These are phyloP conservation scores for Apogon talboti DNA, from an alignment of 2,797 vertebrate species.

Conservation along the genomic window DNA sequence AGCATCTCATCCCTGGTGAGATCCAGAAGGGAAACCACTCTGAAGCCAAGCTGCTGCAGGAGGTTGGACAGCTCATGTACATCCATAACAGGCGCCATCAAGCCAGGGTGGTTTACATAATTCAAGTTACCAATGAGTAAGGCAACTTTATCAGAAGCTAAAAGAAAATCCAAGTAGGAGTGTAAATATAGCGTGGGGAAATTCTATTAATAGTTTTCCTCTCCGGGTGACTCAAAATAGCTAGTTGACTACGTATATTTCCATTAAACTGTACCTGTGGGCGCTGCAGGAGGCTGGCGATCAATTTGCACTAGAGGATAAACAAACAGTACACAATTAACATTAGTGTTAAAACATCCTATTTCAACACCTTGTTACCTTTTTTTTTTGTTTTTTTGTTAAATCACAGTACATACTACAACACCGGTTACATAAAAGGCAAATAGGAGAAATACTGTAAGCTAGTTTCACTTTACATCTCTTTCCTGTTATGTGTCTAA, in stretches of 20 bases:
- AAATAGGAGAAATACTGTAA: conserved; percentile 47
- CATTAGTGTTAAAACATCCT: background rate
- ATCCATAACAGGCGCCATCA: conserved; percentile 89
- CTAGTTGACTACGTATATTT: conserved; percentile 7
- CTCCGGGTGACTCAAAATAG: conserved; percentile 5
- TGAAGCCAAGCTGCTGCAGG: conserved; percentile 87
- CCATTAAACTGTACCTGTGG: conserved; percentile 72
- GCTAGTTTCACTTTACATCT: conserved; percentile 78
- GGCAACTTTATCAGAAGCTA: conserved; percentile 91
- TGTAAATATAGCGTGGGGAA: conserved; percentile 19
- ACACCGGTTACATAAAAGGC: background rate
- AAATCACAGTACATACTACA: background rate
- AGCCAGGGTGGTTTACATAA: conserved; percentile 85
- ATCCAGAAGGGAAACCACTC: conserved; percentile 90
- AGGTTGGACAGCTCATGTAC: conserved; percentile 87
- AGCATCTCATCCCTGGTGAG: conserved; percentile 88
- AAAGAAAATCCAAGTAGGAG: conserved; percentile 19
- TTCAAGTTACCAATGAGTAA: conserved; percentile 90
- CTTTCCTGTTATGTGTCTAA: conserved; percentile 66
- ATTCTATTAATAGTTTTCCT: background rate
- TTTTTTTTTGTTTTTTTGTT: background rate
- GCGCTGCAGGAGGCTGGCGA: conserved; percentile 35
- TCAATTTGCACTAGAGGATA: conserved; percentile 55
- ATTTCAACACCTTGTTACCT: background rate
- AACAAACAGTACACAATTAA: conserved; percentile 20